Evolutionary conservation across 1,140 invertebrate species (phyloP).

Genomic region (Pseudomyrmex flavicornis): DNA sequence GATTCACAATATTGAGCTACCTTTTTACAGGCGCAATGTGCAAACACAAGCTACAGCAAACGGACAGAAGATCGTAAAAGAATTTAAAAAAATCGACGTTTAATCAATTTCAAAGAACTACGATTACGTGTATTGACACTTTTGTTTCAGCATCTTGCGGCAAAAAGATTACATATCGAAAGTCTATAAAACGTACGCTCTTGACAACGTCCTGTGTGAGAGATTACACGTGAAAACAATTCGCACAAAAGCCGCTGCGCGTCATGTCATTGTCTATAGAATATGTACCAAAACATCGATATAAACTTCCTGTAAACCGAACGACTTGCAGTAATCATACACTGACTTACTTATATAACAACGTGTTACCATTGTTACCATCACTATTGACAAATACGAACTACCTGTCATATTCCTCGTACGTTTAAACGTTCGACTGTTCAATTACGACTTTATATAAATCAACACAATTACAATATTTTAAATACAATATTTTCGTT

Average conservation of each 20-base stretch:
- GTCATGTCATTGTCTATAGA: slow-evolving; percentile 16
- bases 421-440: background rate
- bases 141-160: background rate
- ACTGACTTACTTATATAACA: slow-evolving; percentile 32
- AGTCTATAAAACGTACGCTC: background rate
- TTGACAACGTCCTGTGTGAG: no score
- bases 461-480: background rate
- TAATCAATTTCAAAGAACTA: background rate
- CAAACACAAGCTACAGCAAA: no score
- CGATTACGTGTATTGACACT: background rate
- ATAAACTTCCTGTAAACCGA: background rate
- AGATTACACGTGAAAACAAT: background rate
- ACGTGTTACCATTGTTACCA: slow-evolving; percentile 7
- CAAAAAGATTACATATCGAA: background rate
- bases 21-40: no score
- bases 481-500: no score
- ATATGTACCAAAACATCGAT: slow-evolving; percentile 15
- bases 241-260: background rate
- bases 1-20: no score
- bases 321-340: background rate
- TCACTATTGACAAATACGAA: slow-evolving; percentile 27
- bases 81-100: background rate
- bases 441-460: background rate
- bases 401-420: background rate
- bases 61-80: background rate